These are phyloP conservation scores for Aeoliscus strigatus DNA, from an alignment of 2,797 vertebrate species.

Conservation along the genomic window DNA sequence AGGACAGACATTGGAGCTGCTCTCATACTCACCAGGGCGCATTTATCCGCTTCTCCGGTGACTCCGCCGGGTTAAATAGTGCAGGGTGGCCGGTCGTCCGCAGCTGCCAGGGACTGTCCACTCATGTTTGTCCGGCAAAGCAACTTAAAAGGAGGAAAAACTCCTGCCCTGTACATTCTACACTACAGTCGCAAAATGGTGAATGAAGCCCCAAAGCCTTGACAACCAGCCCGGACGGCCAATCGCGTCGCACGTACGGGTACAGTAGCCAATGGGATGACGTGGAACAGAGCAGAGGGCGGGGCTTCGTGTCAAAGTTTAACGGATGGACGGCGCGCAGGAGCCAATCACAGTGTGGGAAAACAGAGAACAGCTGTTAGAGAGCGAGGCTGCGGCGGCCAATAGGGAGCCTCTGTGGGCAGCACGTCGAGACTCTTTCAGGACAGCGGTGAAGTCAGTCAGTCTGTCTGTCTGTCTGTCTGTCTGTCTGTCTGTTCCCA, in stretches of 20 bases:
- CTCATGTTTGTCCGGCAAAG: slow-evolving; percentile 66
- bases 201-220: slow-evolving; percentile 92
- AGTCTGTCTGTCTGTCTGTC: not conserved
- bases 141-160: slow-evolving; percentile 74
- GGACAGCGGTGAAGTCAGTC: slow-evolving; percentile 28
- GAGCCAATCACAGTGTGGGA: slow-evolving; percentile 73
- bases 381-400: slow-evolving; percentile 71
- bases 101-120: slow-evolving; percentile 46
- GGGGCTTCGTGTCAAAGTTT: slow-evolving; percentile 58
- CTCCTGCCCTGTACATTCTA: slow-evolving; percentile 80
- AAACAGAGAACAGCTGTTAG: slow-evolving; percentile 75
- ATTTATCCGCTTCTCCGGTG: slow-evolving; percentile 22
- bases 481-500: too few relatives aligned
- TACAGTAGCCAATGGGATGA: slow-evolving; percentile 78
- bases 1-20: slow-evolving; percentile 60
- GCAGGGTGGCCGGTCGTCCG: slow-evolving; percentile 49
- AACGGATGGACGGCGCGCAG: slow-evolving; percentile 50
- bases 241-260: slow-evolving; percentile 72
- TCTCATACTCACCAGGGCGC: slow-evolving; percentile 66
- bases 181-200: slow-evolving; percentile 97
- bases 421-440: too few relatives aligned
- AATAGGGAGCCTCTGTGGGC: slow-evolving; percentile 56
- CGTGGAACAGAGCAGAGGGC: slow-evolving; percentile 37
- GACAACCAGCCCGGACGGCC: slow-evolving; percentile 82
- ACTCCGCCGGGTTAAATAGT: slow-evolving; percentile 51